These are phyloP conservation scores for Brachionus rotundiformis DNA, from an alignment of 1,140 invertebrate species.

Conservation along the genomic window DNA sequence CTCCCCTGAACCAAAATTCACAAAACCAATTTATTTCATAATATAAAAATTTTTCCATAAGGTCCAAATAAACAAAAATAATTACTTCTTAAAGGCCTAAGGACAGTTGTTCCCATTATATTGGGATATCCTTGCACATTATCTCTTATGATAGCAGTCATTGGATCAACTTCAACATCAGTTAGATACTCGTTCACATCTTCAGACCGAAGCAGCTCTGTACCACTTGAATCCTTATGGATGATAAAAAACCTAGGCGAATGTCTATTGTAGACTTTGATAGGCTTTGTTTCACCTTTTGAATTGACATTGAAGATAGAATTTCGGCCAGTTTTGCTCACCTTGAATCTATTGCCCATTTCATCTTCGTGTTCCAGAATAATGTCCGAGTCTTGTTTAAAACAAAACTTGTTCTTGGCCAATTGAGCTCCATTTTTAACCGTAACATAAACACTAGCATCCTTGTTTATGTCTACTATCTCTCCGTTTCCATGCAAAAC, in stretches of 20 bases:
- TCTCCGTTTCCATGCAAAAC: constrained; percentile 60
- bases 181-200: constrained; percentile 60
- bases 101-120: constrained; percentile 44
- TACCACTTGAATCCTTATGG: constrained; percentile 61
- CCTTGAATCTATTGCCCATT: constrained; percentile 39
- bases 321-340: constrained; percentile 44
- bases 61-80: background rate
- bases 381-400: background rate
- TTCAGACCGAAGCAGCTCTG: constrained; percentile 60
- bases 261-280: constrained; percentile 38
- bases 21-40: too few species aligned
- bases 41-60: too few species aligned
- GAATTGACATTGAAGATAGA: background rate
- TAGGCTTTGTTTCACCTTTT: background rate
- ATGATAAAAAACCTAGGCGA: constrained; percentile 59
- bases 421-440: constrained; percentile 23
- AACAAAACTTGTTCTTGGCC: constrained; percentile 40
- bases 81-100: constrained; percentile 49
- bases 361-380: constrained; percentile 42
- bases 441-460: constrained; percentile 20
- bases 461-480: constrained; percentile 54
- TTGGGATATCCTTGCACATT: constrained; percentile 55
- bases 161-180: constrained; percentile 55
- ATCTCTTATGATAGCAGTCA: constrained; percentile 60
- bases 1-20: too few species aligned